A percentile compares a stretch with the other conserved stretches of the same genome.
These are phyloP conservation scores for Eremobia ochroleuca DNA, from an alignment of 2,888 invertebrate genomes.

Conservation along the genomic window DNA sequence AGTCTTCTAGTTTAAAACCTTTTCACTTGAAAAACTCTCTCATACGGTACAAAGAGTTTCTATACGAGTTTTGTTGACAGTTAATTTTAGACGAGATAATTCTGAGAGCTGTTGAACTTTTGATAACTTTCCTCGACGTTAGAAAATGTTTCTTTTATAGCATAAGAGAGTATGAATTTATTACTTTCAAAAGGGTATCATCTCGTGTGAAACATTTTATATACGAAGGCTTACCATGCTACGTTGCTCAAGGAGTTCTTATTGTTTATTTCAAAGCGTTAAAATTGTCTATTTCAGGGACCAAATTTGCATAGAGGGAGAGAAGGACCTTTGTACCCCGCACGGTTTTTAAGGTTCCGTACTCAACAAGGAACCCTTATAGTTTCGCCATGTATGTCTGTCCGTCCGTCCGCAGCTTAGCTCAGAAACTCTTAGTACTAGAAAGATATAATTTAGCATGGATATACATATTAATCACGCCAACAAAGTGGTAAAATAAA, in stretches of 20 bases:
- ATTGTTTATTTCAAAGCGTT: constrained; percentile 19
- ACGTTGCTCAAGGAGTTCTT: constrained; percentile 13
- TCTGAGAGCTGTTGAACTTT: constrained; percentile 43
- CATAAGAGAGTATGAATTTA: constrained; percentile 48
- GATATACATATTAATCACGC: too few species aligned
- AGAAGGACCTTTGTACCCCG: neutral
- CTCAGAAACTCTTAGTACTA: too few species aligned
- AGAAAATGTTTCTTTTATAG: constrained; percentile 41
- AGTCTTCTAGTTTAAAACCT: constrained; percentile 63
- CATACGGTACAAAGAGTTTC: neutral
- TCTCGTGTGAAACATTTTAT: constrained; percentile 41
- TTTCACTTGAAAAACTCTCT: constrained; percentile 11
- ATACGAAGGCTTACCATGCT: constrained; percentile 14
- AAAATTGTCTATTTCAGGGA: neutral
- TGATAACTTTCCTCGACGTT: constrained; percentile 38
- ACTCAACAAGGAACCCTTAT: too few species aligned
- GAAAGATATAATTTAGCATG: too few species aligned
- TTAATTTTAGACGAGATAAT: constrained; percentile 49
- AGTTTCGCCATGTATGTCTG: too few species aligned
- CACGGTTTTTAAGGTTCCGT: too few species aligned
- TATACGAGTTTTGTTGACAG: constrained; percentile 15
- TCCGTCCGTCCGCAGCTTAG: too few species aligned
- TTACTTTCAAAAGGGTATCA: constrained; percentile 48
- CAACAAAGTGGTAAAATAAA: too few species aligned
- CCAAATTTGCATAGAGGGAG: neutral